Conservation (phyloP, 2,113 vertebrate genomes). For the Esox niger region DNA sequence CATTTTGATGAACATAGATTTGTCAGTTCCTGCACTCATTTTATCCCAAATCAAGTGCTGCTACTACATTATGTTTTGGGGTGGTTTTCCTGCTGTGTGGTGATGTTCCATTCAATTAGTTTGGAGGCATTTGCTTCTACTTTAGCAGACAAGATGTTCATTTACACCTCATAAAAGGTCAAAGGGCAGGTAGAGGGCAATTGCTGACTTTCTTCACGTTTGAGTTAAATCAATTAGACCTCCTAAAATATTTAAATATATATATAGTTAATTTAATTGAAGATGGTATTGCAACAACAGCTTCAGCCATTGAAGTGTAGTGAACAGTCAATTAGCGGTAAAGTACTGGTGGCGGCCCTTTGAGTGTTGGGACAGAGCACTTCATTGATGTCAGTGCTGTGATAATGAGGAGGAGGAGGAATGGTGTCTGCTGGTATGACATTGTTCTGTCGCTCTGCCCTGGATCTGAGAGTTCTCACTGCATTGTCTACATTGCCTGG, state of each 20-base stretch:
- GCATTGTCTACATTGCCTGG: constrained; percentile 49
- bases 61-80: too few relatives aligned
- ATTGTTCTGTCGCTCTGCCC: constrained; percentile 72
- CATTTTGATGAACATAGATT: too few relatives aligned
- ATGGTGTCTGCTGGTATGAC: constrained; percentile 66
- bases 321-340: constrained; percentile 72
- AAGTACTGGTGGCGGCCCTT: constrained; percentile 64
- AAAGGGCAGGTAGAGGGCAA: constrained; percentile 7
- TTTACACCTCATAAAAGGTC: too few relatives aligned
- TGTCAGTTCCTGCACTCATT: too few relatives aligned
- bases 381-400: constrained; percentile 67
- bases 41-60: too few relatives aligned
- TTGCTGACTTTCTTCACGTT: constrained; percentile 26
- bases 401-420: constrained; percentile 72
- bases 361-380: constrained; percentile 64
- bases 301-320: constrained; percentile 49
- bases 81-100: too few relatives aligned
- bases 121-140: too few relatives aligned
- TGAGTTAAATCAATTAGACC: constrained; percentile 9
- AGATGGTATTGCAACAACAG: constrained; percentile 1
- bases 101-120: too few relatives aligned
- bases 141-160: too few relatives aligned
- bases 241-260: too few relatives aligned
- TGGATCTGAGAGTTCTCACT: constrained; percentile 60
- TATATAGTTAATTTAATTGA: too few relatives aligned